Base-by-base conservation (phyloP, 2,888 invertebrate species). In the Pyrrhosoma nymphula region DNA sequence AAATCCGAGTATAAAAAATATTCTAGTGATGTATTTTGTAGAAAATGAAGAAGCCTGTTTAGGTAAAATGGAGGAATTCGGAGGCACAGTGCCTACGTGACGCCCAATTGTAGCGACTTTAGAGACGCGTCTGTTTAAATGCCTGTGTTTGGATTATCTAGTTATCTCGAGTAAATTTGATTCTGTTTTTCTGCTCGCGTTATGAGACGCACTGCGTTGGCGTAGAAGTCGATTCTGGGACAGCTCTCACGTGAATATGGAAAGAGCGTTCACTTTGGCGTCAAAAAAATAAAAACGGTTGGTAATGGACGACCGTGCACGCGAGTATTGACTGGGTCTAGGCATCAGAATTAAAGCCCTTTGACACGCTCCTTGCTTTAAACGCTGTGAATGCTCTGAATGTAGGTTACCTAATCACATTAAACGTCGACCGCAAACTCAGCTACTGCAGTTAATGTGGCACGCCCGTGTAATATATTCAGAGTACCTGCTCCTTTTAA, bases 331-430 rank as follows among this genome's bases (percentile, higher is more conserved):
- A 69, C 69, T n/a, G 69, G 10, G n/a, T 10, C 69, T n/a, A 69
- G 69, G 26, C n/a, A 69, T n/a, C 69, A 69, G 23, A 69, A 60
- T 69, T 69, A 69, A 69, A 60, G 26, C 26, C 69, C 69, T 69
- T 69, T 69, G 69, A 69, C n/a, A n/a, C 69, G n/a, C 10, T 10
- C n/a, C 23, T 69, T n/a, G n/a, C 60, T 60, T 47, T 60, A 60
- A 60, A 60, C 20, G 60, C 60, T 26, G 69, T n/a, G n/a, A 69
- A 69, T 69, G n/a, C 69, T n/a, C 26, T 3, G n/a, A 69, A 69
- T 69, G n/a, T n/a, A n/a, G 69, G 69, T 26, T 69, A 69, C 69
- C n/a, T 69, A n/a, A 69, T 69, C 69, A n/a, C 69, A 69, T 69
- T 69, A n/a, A 69, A 18, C n/a, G n/a, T n/a, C n/a, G 69, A n/a